Conservation (phyloP, 1,140 invertebrate genomes). For the Calosoma granatense region DNA sequence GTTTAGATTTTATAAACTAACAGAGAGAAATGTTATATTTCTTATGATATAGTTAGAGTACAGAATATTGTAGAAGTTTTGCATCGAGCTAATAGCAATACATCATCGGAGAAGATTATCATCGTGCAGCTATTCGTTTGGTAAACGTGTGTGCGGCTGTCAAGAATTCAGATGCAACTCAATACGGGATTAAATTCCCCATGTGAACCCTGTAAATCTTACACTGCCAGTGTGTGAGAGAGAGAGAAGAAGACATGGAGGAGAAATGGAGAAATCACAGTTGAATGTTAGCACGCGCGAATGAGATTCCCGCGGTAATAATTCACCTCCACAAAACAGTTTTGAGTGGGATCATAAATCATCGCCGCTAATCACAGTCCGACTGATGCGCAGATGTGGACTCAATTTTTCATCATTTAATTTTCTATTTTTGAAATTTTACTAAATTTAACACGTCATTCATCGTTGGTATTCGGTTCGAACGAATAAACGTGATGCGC, state of each 20-base stretch:
- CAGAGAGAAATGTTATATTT: no score
- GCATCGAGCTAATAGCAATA: no score
- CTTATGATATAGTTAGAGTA: no score
- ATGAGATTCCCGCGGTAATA: not conserved
- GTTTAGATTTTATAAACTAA: no score
- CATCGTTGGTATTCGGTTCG: not conserved
- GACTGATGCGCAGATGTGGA: slow-evolving; percentile 3
- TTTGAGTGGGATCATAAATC: not conserved
- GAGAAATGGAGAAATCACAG: slow-evolving; percentile 3
- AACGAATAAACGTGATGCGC: no score
- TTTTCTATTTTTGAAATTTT: slow-evolving; percentile 5
- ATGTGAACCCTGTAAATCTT: not conserved
- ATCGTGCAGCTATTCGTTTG: no score
- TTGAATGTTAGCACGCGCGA: not conserved
- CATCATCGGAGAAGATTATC: no score
- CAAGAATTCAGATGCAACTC: no score
- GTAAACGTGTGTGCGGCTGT: no score
- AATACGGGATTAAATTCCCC: not conserved
- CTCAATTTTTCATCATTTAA: slow-evolving; percentile 9
- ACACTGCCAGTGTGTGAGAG: not conserved
- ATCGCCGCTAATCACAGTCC: not conserved
- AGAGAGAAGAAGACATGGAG: not conserved
- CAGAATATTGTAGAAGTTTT: no score
- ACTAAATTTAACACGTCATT: slow-evolving; percentile 9
- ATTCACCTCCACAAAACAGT: not conserved